Percentiles rank a stretch among this genome's conserved stretches.
Conservation (phyloP, 1,140 invertebrate species). For the Onthophagus taurus region DNA sequence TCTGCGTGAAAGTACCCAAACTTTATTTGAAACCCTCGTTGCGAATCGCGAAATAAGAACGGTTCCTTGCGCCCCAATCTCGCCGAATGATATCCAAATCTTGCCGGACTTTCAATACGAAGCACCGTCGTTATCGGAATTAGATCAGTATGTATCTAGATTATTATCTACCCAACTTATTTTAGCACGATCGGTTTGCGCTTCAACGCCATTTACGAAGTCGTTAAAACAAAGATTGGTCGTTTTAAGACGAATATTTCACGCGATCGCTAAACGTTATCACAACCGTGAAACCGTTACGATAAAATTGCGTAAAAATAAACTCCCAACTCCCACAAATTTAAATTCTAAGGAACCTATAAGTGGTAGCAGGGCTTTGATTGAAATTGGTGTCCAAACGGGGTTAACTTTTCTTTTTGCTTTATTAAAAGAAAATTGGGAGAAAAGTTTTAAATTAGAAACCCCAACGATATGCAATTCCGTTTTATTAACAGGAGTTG, state of each 20-base stretch:
- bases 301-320: slow-evolving; percentile 3
- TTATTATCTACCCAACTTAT: slow-evolving; percentile 46
- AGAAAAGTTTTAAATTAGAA: slow-evolving; percentile 32
- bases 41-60: slow-evolving; percentile 42
- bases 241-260: slow-evolving; percentile 51
- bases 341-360: slow-evolving; percentile 13
- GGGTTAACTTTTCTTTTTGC: slow-evolving; percentile 54
- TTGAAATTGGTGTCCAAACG: slow-evolving; percentile 56
- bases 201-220: slow-evolving; percentile 47
- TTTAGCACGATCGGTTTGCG: slow-evolving; percentile 44
- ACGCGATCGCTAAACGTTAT: slow-evolving; percentile 47
- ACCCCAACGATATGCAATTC: slow-evolving; percentile 45
- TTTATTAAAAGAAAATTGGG: slow-evolving; percentile 52
- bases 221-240: slow-evolving; percentile 47
- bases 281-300: slow-evolving; percentile 41
- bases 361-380: slow-evolving; percentile 46
- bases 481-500: slow-evolving; percentile 48
- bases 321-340: slow-evolving; percentile 7
- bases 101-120: slow-evolving; percentile 40
- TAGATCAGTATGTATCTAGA: slow-evolving; percentile 45
- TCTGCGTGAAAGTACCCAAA: slow-evolving; percentile 42
- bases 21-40: slow-evolving; percentile 47
- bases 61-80: slow-evolving; percentile 25
- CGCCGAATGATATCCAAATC: slow-evolving; percentile 35
- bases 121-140: slow-evolving; percentile 40